Evolutionary conservation across 2,797 vertebrate genomes (phyloP).

Genomic region (Acestrorhynchus altus): DNA sequence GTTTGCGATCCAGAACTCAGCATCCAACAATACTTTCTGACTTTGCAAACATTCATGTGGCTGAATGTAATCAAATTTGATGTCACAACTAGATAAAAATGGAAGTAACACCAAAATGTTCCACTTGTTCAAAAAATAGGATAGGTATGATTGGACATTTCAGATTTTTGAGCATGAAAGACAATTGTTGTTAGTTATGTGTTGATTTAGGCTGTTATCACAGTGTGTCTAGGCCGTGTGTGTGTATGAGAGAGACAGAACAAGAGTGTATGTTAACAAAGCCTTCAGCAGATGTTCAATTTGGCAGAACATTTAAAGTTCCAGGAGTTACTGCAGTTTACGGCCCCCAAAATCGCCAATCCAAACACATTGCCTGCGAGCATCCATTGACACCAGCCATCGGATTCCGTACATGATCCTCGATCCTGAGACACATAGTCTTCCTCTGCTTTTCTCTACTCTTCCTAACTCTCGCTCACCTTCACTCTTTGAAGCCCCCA

Average conservation of each 20-base stretch:
- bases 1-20: too few species aligned
- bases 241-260: not conserved
- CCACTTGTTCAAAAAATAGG: too few species aligned
- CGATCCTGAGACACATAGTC: not conserved
- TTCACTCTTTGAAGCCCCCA: not conserved
- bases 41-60: too few species aligned
- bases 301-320: constrained; percentile 17
- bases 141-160: too few species aligned
- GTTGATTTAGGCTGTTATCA: constrained; percentile 46
- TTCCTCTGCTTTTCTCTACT: constrained; percentile 23
- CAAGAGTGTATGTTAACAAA: constrained; percentile 24
- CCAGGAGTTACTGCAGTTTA: constrained; percentile 10
- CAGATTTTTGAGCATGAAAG: not conserved
- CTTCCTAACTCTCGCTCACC: constrained; percentile 21
- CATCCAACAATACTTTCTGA: too few species aligned
- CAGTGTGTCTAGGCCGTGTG: constrained; percentile 9
- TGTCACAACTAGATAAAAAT: too few species aligned
- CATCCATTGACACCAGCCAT: constrained; percentile 37
- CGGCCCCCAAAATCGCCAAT: constrained; percentile 6
- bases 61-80: too few species aligned
- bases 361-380: constrained; percentile 21
- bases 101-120: too few species aligned
- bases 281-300: constrained; percentile 50
- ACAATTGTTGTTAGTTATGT: constrained; percentile 28
- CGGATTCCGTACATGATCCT: constrained; percentile 15